Base-by-base conservation (phyloP, 2,888 invertebrate species). In the Abrostola tripartita region DNA sequence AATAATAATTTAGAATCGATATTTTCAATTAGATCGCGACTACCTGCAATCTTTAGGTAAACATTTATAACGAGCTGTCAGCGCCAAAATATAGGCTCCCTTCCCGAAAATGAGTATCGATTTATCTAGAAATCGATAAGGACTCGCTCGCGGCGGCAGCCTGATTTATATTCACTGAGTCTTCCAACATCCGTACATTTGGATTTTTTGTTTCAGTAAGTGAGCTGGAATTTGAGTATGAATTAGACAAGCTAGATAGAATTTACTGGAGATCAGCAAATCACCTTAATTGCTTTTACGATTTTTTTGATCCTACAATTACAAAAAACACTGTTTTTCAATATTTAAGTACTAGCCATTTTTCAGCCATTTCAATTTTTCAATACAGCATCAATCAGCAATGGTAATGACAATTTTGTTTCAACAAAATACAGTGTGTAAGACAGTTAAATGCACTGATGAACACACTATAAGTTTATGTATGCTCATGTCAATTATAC, bases 81-180 rank as follows among this genome's bases (percentile, higher is more conserved):
- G 40, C 51, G 10, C 9, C 42, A 49, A 76, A 56, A 71, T 61
- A 71, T 53, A 56, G 50, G 24, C 52, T 36, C 14, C 42, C 59
- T 58, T 68, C 64, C 44, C 54, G 52, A 72, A 71, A 76, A 76
- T 54, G 69, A 72, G 56, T 58, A 59, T 65, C 63, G 69, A 65
- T 52, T 73, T 51, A 60, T 58, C 37, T 51, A 51, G 49, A 60
- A 41, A 51, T 66, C 77, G 67, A 52, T 68, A 57, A 47, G 55
- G 36, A 44, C 50, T 51, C 59, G 64, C 69, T 47, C 41, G 12
- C 47, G 24, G 76, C 61, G 67, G 66, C 61, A 51, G 63, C 37
- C 67, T 79, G 77, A 73, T 77, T 79, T 76, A 73, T 76, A 77
- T 79, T 77, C 78, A 68, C 65, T 55, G 65, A 57, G 53, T 63